Conservation (phyloP, 2,888 invertebrate genomes). For the Cosmorhoe ocellata region DNA sequence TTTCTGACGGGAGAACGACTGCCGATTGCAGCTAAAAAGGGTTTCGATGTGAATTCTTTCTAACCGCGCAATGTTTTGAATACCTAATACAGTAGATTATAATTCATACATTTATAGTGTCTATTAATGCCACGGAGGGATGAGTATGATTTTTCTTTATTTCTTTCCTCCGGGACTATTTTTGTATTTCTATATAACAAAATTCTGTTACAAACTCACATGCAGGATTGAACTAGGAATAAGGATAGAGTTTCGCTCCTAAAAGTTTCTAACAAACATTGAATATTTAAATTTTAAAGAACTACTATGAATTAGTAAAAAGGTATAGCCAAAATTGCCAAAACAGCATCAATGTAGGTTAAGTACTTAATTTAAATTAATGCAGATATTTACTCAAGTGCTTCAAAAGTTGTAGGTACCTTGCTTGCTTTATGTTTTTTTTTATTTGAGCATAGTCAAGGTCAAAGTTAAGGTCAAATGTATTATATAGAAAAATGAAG, state of each 20-base stretch:
- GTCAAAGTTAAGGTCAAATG: slow-evolving; percentile 4
- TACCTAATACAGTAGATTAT: slow-evolving; percentile 13
- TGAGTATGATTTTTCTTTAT: slow-evolving; percentile 20
- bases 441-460: not conserved
- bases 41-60: slow-evolving; percentile 85
- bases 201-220: slow-evolving; percentile 54
- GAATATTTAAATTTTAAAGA: not conserved
- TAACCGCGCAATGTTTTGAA: slow-evolving; percentile 44
- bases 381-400: too few relatives aligned
- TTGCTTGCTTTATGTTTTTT: too few relatives aligned
- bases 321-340: slow-evolving; percentile 7
- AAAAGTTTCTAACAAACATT: slow-evolving; percentile 4
- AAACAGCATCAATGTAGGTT: not conserved
- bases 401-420: too few relatives aligned
- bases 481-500: slow-evolving; percentile 25
- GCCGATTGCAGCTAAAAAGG: slow-evolving; percentile 96
- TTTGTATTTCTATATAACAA: slow-evolving; percentile 37
- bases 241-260: not conserved
- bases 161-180: slow-evolving; percentile 39
- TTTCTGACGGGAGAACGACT: slow-evolving; percentile 92
- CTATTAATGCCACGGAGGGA: slow-evolving; percentile 31
- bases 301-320: slow-evolving; percentile 9
- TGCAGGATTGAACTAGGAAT: slow-evolving; percentile 1
- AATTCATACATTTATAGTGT: slow-evolving; percentile 16
- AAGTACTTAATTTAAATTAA: not conserved